phyloP scores from a whole-genome alignment of 2,113 vertebrate species.

The Puntigrus tetrazona region DNA sequence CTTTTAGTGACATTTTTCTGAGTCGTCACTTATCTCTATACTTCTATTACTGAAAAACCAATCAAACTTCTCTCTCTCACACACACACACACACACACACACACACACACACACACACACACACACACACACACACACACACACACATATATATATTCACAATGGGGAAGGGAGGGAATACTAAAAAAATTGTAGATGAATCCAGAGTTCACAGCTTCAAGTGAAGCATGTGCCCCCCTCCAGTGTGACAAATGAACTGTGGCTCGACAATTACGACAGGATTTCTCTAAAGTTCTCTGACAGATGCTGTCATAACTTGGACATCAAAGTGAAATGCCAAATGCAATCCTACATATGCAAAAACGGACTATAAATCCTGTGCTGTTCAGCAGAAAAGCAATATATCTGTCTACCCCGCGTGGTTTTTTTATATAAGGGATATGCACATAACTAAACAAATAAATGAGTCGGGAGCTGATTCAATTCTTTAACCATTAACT shows the following conservation, averaged over 20 bases:
- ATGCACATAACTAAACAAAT: not conserved
- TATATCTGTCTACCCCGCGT: not conserved
- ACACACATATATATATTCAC: conserved; percentile 1
- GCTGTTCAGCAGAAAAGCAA: not conserved
- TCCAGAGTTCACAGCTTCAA: not conserved
- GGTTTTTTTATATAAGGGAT: not conserved
- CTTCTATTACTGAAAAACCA: not conserved
- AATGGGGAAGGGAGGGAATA: conserved; percentile 17
- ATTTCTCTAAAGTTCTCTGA: not conserved
- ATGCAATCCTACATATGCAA: not conserved
- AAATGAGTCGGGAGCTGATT: not conserved
- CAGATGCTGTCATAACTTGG: not conserved
- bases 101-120: too few relatives aligned
- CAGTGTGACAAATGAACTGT: conserved; percentile 3
- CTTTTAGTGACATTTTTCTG: not conserved
- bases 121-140: too few relatives aligned
- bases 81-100: too few relatives aligned
- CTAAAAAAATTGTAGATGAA: not conserved
- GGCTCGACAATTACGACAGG: not conserved
- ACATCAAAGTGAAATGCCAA: not conserved
- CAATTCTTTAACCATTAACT: not conserved
- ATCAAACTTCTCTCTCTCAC: not conserved
- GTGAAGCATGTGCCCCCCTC: not conserved
- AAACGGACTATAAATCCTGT: not conserved
- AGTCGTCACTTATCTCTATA: not conserved